phyloP scores from a whole-genome alignment of 2,797 vertebrate species.

The Nannoperca obscura region DNA sequence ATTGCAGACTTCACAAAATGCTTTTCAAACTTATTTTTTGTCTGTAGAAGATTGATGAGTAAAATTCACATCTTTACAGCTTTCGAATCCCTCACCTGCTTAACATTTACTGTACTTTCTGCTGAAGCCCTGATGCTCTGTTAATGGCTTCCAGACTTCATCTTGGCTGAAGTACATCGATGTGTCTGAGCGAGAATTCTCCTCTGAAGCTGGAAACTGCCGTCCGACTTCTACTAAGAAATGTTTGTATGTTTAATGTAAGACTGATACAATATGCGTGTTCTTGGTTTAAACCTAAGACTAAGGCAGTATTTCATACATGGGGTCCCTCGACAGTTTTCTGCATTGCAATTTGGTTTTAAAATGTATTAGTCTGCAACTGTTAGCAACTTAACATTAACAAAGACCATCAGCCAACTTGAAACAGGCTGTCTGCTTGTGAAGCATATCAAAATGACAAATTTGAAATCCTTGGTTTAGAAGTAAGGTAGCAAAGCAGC shows the following conservation, averaged over 20 bases:
- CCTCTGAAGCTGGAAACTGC: conserved; percentile 48
- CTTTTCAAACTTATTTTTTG: conserved; percentile 14
- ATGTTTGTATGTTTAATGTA: conserved; percentile 39
- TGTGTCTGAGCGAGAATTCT: conserved; percentile 55
- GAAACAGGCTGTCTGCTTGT: conserved; percentile 49
- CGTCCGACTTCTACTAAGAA: conserved; percentile 25
- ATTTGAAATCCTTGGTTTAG: conserved; percentile 67
- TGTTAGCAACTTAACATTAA: conserved; percentile 29
- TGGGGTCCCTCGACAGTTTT: neutral
- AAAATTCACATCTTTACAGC: conserved; percentile 64
- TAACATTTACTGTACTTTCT: conserved; percentile 78
- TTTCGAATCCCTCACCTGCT: conserved; percentile 75
- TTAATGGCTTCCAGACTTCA: conserved; percentile 78
- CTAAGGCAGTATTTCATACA: conserved; percentile 4
- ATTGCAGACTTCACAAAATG: conserved; percentile 22
- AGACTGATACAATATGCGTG: conserved; percentile 6
- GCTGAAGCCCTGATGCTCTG: conserved; percentile 39
- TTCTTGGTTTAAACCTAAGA: conserved; percentile 23
- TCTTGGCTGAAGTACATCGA: conserved; percentile 47
- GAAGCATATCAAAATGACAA: conserved; percentile 64
- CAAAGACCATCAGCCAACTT: conserved; percentile 41
- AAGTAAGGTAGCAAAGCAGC: conserved; percentile 57
- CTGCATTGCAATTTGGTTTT: conserved; percentile 17
- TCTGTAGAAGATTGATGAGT: conserved; percentile 62
- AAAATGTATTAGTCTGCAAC: conserved; percentile 11